A percentile compares a stretch with the other conserved stretches of the same genome.
Evolutionary conservation across 2,797 vertebrate genomes (phyloP).

Genomic region (Sphaeramia orbicularis): DNA sequence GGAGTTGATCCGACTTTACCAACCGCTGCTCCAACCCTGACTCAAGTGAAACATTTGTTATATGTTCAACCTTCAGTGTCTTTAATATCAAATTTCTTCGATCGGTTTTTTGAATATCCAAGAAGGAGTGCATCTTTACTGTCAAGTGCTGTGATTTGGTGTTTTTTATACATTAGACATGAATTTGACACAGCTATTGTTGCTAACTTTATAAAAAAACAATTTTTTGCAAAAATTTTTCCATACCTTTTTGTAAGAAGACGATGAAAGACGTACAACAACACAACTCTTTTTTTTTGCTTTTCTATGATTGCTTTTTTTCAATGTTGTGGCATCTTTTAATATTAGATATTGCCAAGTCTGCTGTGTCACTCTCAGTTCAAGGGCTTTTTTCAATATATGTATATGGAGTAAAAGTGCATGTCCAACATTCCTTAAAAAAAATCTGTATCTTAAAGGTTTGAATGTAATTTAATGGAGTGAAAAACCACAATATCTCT

Average conservation of each 20-base stretch:
- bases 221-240: slow-evolving; percentile 51
- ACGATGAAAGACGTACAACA: slow-evolving; percentile 49
- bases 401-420: slow-evolving; percentile 83
- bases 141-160: slow-evolving; percentile 83
- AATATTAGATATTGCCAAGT: slow-evolving; percentile 71
- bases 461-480: slow-evolving; percentile 83
- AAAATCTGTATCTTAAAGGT: slow-evolving; percentile 79
- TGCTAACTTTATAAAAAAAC: slow-evolving; percentile 68
- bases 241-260: slow-evolving; percentile 77
- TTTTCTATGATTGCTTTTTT: slow-evolving; percentile 71
- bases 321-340: slow-evolving; percentile 70
- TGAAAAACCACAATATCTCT: slow-evolving; percentile 72
- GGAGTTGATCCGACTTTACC: slow-evolving; percentile 53
- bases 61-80: slow-evolving; percentile 82
- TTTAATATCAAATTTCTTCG: slow-evolving; percentile 74
- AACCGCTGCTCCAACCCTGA: slow-evolving; percentile 55
- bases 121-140: slow-evolving; percentile 75
- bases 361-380: slow-evolving; percentile 80
- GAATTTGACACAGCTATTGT: slow-evolving; percentile 70
- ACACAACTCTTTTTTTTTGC: slow-evolving; percentile 37
- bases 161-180: slow-evolving; percentile 77
- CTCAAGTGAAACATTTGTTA: slow-evolving; percentile 60
- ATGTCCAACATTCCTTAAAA: slow-evolving; percentile 81
- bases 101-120: slow-evolving; percentile 49
- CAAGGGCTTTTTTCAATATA: slow-evolving; percentile 79